Evolutionary conservation across 2,113 vertebrate genomes (phyloP).

Genomic region (Pseudolaguvia tuberculata): DNA sequence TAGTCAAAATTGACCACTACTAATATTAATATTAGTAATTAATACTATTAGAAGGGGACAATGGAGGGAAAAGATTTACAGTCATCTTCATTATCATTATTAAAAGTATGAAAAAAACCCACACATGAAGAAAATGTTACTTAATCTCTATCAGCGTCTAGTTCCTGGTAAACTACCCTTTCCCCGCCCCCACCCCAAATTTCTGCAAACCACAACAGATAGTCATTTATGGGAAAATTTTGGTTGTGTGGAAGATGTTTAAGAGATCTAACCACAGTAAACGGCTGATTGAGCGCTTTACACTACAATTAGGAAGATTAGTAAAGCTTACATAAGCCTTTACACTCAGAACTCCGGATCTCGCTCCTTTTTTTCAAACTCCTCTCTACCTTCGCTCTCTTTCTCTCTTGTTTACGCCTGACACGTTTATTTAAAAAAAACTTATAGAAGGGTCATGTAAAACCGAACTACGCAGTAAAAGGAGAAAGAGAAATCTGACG

Average conservation of each 20-base stretch:
- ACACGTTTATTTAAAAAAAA: not conserved
- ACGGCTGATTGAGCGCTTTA: conserved; percentile 55
- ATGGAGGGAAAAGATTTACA: too few species aligned
- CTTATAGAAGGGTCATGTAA: not conserved
- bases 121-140: not conserved
- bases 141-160: not conserved
- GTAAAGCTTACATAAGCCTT: conserved; percentile 47
- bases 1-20: not conserved
- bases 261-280: conserved; percentile 47
- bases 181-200: not conserved
- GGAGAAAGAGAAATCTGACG: not conserved
- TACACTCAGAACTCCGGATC: conserved; percentile 27
- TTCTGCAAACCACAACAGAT: conserved; percentile 12
- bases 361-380: conserved; percentile 5
- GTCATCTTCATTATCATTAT: not conserved
- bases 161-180: conserved; percentile 14
- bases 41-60: not conserved
- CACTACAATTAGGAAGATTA: conserved; percentile 63
- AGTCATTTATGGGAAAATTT: conserved; percentile 22
- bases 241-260: conserved; percentile 29
- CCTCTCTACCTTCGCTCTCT: not conserved
- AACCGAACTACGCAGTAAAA: not conserved
- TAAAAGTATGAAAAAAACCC: not conserved
- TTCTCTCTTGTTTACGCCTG: conserved; percentile 10
- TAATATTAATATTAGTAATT: not conserved